Evolutionary conservation across 2,797 vertebrate species (phyloP), one percentile per base, ranked within the genome.

Genomic region (Euphonia xanthogaster): DNA sequence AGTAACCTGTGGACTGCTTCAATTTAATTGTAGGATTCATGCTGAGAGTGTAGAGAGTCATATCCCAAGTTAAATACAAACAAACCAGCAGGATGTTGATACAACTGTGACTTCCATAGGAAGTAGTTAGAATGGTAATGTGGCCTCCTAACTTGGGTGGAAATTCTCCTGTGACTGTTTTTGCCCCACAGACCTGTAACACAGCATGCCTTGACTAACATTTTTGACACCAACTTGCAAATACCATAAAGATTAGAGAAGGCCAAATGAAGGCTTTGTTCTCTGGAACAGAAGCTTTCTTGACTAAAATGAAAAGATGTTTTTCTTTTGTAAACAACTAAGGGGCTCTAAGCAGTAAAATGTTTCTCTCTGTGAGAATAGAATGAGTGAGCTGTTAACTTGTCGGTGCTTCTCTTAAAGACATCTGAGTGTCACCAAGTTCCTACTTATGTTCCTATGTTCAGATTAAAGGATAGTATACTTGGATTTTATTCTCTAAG

Each of bases 71-170:
- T 96, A 97, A 97, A 98, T 96, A 97, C 97, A 98, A 97, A 97
- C 97, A 97, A 97, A 97, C 86, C 97, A 97, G 97, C 97, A 97
- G 97, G 97, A 97, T 98, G 97, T 98, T 97, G 97, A 97, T 97
- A 98, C 94, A 98, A 97, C 96, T 96, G 94, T 96, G 93, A 97
- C 96, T 97, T 97, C 97, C 97, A 97, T 96, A 96, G 97, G 97
- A 98, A 97, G 96, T 97, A 97, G 96, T 97, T 97, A 96, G 97
- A 94, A 96, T 96, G 82, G 96, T 95, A 96, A 96, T 96, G 81
- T 88, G 95, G 90, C 94, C 94, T 96, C 94, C 91, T 94, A 94
- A 91, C 83, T 91, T 96, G 95, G 96, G 92, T 96, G 90, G 93
- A 97, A 94, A 93, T 79, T 94, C 96, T 95, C 94, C 75, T 95